These are phyloP conservation scores for Phrynosoma blainvillii DNA, from an alignment of 2,113 vertebrate genomes.

Conservation along the genomic window DNA sequence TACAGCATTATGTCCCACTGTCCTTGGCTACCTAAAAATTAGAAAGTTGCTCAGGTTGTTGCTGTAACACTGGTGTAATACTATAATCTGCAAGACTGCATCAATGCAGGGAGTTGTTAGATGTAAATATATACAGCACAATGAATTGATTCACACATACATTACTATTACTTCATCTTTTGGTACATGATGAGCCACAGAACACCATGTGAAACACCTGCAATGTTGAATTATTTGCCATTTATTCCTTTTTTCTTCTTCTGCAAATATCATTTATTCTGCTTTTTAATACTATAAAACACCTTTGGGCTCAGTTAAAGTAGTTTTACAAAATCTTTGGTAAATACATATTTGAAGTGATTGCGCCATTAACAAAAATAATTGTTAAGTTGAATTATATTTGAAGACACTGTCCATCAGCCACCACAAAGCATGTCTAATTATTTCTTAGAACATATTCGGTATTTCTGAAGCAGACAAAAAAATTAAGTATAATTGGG, in stretches of 20 bases:
- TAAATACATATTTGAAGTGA: constrained; percentile 38
- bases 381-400: constrained; percentile 45
- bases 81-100: background rate
- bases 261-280: constrained; percentile 17
- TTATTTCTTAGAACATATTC: constrained; percentile 57
- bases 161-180: background rate
- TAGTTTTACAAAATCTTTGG: constrained; percentile 25
- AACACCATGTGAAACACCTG: background rate
- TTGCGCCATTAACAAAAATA: constrained; percentile 42
- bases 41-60: background rate
- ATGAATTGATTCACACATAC: background rate
- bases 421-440: constrained; percentile 35
- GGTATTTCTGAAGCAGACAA: constrained; percentile 48
- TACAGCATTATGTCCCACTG: background rate
- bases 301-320: constrained; percentile 3
- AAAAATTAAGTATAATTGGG: constrained; percentile 22
- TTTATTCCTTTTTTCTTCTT: background rate
- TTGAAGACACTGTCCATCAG: constrained; percentile 54
- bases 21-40: background rate
- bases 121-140: background rate
- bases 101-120: background rate
- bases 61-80: background rate
- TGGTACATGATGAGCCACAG: background rate
- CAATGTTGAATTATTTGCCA: background rate
- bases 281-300: background rate